Percentiles rank a stretch among this genome's conserved stretches.
Conservation (phyloP, 2,113 vertebrate genomes). For the Periophthalmus modestus region DNA sequence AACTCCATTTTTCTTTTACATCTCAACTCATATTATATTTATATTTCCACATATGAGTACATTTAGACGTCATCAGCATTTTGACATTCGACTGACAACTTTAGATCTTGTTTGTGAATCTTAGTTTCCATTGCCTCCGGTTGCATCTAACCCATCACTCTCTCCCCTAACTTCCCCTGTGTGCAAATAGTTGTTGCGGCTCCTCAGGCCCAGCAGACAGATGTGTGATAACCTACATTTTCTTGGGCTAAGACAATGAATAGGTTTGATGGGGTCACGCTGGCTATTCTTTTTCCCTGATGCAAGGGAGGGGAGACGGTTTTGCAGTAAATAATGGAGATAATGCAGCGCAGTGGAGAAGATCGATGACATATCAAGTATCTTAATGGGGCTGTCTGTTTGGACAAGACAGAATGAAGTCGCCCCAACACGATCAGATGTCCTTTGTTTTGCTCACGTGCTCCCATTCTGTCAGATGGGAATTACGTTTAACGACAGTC, state of each 20-base stretch:
- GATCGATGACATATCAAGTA: conserved; percentile 49
- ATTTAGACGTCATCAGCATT: background rate
- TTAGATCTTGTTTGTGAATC: background rate
- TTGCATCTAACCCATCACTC: conserved; percentile 12
- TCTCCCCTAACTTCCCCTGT: conserved; percentile 10
- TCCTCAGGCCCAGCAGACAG: conserved; percentile 37
- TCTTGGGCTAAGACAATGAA: conserved; percentile 33
- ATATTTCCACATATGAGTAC: too few relatives aligned
- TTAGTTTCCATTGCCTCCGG: background rate
- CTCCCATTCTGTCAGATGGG: conserved; percentile 34
- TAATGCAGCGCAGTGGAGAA: conserved; percentile 13
- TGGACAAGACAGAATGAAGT: conserved; percentile 40
- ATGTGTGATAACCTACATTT: conserved; percentile 42
- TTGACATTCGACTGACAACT: background rate
- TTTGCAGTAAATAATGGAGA: conserved; percentile 21
- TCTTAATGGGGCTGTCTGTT: conserved; percentile 44
- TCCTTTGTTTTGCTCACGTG: conserved; percentile 13
- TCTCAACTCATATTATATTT: too few relatives aligned
- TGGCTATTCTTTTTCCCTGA: conserved; percentile 8
- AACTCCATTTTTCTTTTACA: too few relatives aligned
- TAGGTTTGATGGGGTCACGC: conserved; percentile 15
- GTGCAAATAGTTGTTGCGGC: conserved; percentile 4
- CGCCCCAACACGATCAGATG: conserved; percentile 16
- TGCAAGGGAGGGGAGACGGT: conserved; percentile 9
- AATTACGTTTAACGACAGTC: background rate